Evolutionary conservation across 2,113 vertebrate species (phyloP).

Genomic region (Nothoprocta perdicaria): DNA sequence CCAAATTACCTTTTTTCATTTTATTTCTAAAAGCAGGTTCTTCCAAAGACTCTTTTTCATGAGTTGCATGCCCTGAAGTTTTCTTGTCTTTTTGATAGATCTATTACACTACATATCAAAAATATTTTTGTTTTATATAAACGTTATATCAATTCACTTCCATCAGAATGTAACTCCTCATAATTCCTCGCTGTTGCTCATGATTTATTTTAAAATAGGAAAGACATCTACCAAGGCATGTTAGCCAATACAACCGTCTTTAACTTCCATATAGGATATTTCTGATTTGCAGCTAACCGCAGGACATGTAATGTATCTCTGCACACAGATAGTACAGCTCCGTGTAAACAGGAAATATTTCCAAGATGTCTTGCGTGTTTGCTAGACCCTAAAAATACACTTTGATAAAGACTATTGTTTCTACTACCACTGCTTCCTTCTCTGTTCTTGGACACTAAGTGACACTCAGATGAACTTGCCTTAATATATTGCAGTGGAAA

Average conservation of each 20-base stretch:
- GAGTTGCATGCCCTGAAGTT: background rate
- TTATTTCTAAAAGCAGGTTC: background rate
- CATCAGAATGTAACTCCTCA: background rate
- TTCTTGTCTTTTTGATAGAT: background rate
- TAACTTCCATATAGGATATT: slow-evolving; percentile 3
- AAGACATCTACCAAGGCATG: background rate
- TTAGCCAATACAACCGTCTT: background rate
- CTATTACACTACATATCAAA: rapidly evolving
- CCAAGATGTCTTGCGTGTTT: slow-evolving; percentile 76
- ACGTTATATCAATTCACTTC: background rate
- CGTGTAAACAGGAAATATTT: slow-evolving; percentile 84
- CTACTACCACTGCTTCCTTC: slow-evolving; percentile 62
- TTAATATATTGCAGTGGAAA: slow-evolving; percentile 75
- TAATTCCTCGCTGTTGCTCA: background rate
- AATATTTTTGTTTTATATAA: background rate
- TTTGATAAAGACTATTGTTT: slow-evolving; percentile 85
- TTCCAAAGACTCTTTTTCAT: background rate
- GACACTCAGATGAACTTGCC: slow-evolving; percentile 75
- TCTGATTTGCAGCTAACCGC: slow-evolving; percentile 29
- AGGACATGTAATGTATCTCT: slow-evolving; percentile 54
- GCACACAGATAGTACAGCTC: slow-evolving; percentile 55
- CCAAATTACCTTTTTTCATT: background rate
- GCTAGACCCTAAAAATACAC: slow-evolving; percentile 75
- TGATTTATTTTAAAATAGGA: background rate
- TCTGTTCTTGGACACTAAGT: slow-evolving; percentile 38